A percentile compares a stretch with the other conserved stretches of the same genome.
phyloP scores from a whole-genome alignment of 1,140 invertebrate species.

The Drosophila bocki region DNA sequence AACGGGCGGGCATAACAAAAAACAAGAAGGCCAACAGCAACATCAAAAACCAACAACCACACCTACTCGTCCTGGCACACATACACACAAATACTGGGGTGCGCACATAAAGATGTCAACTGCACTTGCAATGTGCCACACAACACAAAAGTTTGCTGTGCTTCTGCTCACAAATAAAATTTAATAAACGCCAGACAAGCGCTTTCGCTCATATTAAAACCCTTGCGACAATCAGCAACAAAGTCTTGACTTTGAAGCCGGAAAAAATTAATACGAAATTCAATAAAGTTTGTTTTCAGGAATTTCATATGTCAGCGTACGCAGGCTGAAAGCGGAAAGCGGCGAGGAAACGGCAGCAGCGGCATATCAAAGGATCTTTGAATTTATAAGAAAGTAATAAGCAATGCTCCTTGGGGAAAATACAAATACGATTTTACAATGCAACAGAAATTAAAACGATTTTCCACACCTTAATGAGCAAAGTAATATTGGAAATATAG shows the following conservation, averaged over 20 bases:
- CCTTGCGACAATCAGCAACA: conserved; percentile 60
- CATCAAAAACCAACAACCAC: conserved; percentile 1
- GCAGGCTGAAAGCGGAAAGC: conserved; percentile 11
- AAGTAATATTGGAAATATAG: not conserved
- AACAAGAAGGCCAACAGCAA: conserved; percentile 16
- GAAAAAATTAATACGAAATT: conserved; percentile 77
- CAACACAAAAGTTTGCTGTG: conserved; percentile 61
- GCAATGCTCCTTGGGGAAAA: not conserved
- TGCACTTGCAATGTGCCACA: conserved; percentile 69
- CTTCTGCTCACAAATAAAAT: conserved; percentile 68
- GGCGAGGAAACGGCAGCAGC: conserved; percentile 6
- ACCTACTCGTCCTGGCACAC: conserved; percentile 6
- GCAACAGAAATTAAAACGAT: not conserved
- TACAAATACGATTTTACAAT: not conserved
- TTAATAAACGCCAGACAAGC: conserved; percentile 75
- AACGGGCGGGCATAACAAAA: conserved; percentile 39
- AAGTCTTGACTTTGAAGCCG: conserved; percentile 67
- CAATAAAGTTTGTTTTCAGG: conserved; percentile 72
- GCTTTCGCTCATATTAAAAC: conserved; percentile 67
- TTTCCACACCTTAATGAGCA: not conserved
- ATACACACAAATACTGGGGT: conserved; percentile 28
- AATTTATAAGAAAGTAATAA: conserved; percentile 1
- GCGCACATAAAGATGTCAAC: conserved; percentile 77
- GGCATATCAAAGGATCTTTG: conserved; percentile 7
- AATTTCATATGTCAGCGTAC: conserved; percentile 65